A percentile compares a stretch with the other conserved stretches of the same genome.
phyloP scores from a whole-genome alignment of 1,140 invertebrate genomes.

The Papilio machaon region DNA sequence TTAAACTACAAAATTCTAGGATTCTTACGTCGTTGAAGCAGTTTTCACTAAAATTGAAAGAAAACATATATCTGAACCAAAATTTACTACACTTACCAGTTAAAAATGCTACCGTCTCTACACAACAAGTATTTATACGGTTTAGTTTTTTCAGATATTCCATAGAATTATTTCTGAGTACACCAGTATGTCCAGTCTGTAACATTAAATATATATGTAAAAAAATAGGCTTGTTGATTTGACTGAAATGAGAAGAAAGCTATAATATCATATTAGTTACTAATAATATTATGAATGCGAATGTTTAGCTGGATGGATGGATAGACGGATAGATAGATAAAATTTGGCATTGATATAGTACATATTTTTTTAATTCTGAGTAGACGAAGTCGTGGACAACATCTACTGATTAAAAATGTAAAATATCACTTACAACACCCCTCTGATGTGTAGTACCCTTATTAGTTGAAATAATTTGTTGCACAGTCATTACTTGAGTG shows the following conservation, averaged over 20 bases:
- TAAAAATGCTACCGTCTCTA: slow-evolving; percentile 59
- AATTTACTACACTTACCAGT: slow-evolving; percentile 51
- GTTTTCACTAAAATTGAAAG: too few relatives aligned
- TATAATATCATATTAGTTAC: too few relatives aligned
- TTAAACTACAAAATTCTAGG: too few relatives aligned
- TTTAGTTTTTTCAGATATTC: slow-evolving; percentile 60
- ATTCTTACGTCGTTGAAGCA: too few relatives aligned
- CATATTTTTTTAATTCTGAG: too few relatives aligned
- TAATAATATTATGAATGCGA: too few relatives aligned
- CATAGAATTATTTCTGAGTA: slow-evolving; percentile 43
- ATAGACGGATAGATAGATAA: too few relatives aligned
- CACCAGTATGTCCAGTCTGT: slow-evolving; percentile 52
- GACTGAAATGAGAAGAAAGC: neutral
- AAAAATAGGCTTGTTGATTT: neutral
- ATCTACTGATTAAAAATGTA: too few relatives aligned
- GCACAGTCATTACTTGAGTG: slow-evolving; percentile 56
- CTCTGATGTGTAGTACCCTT: slow-evolving; percentile 49
- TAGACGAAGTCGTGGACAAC: too few relatives aligned
- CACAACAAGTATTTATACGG: slow-evolving; percentile 61
- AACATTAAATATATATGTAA: slow-evolving; percentile 30
- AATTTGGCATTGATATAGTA: too few relatives aligned
- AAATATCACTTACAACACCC: slow-evolving; percentile 49
- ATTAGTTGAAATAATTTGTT: slow-evolving; percentile 55
- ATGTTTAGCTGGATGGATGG: too few relatives aligned
- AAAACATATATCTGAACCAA: too few relatives aligned